These are phyloP conservation scores for Bellardia bayeri DNA, from an alignment of 2,888 invertebrate genomes.

Conservation along the genomic window DNA sequence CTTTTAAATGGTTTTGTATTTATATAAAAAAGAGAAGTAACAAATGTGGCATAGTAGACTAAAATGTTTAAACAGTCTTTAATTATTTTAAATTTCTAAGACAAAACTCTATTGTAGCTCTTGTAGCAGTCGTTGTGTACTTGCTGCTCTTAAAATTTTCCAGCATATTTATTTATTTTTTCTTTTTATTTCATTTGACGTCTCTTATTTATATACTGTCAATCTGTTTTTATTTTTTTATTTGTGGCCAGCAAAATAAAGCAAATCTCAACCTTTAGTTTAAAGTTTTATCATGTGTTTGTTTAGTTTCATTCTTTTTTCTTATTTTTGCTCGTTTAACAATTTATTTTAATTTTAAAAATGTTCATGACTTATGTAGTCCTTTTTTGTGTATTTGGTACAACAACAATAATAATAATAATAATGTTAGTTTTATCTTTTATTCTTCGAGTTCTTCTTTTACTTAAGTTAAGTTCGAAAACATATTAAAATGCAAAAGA, in stretches of 20 bases:
- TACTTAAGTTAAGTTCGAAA: conserved; percentile 52
- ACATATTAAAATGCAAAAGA: conserved; percentile 71
- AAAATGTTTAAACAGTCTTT: too few relatives aligned
- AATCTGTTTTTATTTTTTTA: conserved; percentile 46
- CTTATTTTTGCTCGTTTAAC: conserved; percentile 50
- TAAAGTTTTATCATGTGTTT: conserved; percentile 62
- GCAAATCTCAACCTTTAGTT: conserved; percentile 57
- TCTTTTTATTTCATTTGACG: conserved; percentile 1
- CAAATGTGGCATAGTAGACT: background rate
- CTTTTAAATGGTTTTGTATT: conserved; percentile 50
- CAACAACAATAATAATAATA: background rate
- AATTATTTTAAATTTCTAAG: too few relatives aligned
- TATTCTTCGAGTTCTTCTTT: conserved; percentile 15
- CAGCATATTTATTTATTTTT: background rate
- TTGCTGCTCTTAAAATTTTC: too few relatives aligned
- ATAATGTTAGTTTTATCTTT: conserved; percentile 25
- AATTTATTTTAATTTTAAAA: conserved; percentile 70
- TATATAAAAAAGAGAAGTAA: conserved; percentile 1
- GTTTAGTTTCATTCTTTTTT: conserved; percentile 18
- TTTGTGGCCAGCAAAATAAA: conserved; percentile 29
- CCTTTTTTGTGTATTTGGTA: conserved; percentile 45
- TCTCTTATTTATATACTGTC: conserved; percentile 67
- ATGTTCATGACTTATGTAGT: conserved; percentile 67
- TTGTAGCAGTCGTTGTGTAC: background rate
- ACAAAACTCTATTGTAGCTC: background rate